Conservation (phyloP, 2,797 vertebrate genomes). For the Notolepis coatsorum region DNA sequence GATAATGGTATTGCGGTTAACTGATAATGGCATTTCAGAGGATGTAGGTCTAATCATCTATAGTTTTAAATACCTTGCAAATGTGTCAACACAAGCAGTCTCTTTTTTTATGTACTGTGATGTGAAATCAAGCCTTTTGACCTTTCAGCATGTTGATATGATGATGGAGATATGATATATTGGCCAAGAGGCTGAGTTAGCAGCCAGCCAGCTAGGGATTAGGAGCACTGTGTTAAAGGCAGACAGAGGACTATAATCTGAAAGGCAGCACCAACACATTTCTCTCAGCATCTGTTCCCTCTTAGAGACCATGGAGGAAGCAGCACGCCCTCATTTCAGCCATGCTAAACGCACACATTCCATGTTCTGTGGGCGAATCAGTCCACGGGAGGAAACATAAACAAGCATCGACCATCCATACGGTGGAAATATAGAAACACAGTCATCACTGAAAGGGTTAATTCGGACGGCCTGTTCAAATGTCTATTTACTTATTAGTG, state of each 20-base stretch:
- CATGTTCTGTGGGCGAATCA: conserved; percentile 51
- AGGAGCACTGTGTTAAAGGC: conserved; percentile 58
- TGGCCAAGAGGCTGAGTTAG: conserved; percentile 24
- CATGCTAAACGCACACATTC: conserved; percentile 52
- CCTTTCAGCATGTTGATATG: conserved; percentile 20
- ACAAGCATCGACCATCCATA: not conserved
- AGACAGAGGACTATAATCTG: conserved; percentile 45
- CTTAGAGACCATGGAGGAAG: conserved; percentile 69
- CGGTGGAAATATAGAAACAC: conserved; percentile 7
- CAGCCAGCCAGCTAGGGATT: conserved; percentile 45
- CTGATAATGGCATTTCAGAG: no score
- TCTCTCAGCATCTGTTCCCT: conserved; percentile 81
- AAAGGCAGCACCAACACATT: conserved; percentile 71
- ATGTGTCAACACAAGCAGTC: not conserved
- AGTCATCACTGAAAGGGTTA: not conserved
- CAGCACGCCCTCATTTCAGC: conserved; percentile 47
- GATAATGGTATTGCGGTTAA: no score
- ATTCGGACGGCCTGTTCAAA: no score
- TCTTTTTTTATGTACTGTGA: not conserved
- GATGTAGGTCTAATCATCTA: no score
- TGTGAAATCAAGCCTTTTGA: conserved; percentile 16
- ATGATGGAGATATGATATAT: conserved; percentile 43
- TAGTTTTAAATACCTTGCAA: no score
- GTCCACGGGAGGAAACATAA: no score
- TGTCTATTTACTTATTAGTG: no score